Percentiles rank a stretch among this genome's conserved stretches.
phyloP scores from a whole-genome alignment of 2,888 invertebrate genomes.

The Myopa tessellatipennis region DNA sequence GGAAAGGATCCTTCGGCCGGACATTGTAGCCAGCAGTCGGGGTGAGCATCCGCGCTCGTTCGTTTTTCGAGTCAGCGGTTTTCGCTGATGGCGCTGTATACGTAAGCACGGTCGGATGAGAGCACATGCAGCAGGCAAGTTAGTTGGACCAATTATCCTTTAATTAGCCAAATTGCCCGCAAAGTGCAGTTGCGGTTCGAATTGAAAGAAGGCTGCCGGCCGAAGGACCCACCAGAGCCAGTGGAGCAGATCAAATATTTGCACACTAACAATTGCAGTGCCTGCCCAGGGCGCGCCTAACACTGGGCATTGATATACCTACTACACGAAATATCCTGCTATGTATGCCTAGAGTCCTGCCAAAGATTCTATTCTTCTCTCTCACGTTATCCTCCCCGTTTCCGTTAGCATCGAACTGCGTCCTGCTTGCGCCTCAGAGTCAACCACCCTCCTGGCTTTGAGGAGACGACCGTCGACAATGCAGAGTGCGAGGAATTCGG shows the following conservation, averaged over 20 bases:
- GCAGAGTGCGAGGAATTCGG: slow-evolving; percentile 79
- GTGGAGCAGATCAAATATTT: slow-evolving; percentile 27
- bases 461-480: slow-evolving; percentile 73
- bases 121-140: slow-evolving; percentile 18
- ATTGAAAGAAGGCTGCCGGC: slow-evolving; percentile 9
- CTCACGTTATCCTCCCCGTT: slow-evolving; percentile 30
- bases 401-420: slow-evolving; percentile 59
- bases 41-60: slow-evolving; percentile 3
- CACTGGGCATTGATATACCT: too few relatives aligned
- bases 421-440: slow-evolving; percentile 55
- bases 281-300: not conserved
- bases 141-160: slow-evolving; percentile 39
- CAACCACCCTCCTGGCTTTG: slow-evolving; percentile 55
- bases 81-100: not conserved
- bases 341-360: not conserved
- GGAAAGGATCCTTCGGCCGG: not conserved
- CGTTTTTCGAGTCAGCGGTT: slow-evolving; percentile 30
- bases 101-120: slow-evolving; percentile 9
- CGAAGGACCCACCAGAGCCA: not conserved
- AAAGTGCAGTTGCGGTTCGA: slow-evolving; percentile 33
- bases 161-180: slow-evolving; percentile 38
- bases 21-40: not conserved
- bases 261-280: not conserved
- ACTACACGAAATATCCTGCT: not conserved
- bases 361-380: slow-evolving; percentile 10